Conservation (phyloP, 2,113 vertebrate genomes). For the Gallinago paraguaiae region DNA sequence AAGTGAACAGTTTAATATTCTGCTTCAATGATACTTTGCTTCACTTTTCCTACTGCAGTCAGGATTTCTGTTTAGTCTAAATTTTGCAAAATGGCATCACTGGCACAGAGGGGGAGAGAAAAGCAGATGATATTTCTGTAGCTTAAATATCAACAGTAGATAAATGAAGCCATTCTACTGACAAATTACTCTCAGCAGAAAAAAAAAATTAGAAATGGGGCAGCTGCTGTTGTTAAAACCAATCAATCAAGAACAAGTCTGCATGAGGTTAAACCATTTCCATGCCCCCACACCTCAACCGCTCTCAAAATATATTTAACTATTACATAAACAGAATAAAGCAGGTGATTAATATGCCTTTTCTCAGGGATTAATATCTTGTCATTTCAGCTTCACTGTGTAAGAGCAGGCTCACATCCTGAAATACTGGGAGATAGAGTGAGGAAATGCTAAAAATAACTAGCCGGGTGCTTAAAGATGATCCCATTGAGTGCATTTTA, state of each 20-base stretch:
- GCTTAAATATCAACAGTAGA: background rate
- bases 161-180: background rate
- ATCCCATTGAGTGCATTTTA: background rate
- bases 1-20: background rate
- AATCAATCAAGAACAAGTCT: background rate
- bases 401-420: background rate
- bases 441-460: conserved; percentile 39
- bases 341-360: conserved; percentile 14
- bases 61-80: background rate
- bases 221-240: background rate
- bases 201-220: background rate
- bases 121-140: background rate
- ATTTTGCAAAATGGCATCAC: background rate
- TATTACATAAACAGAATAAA: conserved; percentile 29
- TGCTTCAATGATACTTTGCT: background rate
- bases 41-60: background rate
- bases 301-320: conserved; percentile 19
- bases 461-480: background rate
- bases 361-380: conserved; percentile 38
- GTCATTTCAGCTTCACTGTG: background rate
- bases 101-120: background rate
- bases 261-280: background rate
- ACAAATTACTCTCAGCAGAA: background rate
- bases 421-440: background rate
- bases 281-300: background rate